phyloP scores from a whole-genome alignment of 2,797 vertebrate species.

The Okamejei kenojei region DNA sequence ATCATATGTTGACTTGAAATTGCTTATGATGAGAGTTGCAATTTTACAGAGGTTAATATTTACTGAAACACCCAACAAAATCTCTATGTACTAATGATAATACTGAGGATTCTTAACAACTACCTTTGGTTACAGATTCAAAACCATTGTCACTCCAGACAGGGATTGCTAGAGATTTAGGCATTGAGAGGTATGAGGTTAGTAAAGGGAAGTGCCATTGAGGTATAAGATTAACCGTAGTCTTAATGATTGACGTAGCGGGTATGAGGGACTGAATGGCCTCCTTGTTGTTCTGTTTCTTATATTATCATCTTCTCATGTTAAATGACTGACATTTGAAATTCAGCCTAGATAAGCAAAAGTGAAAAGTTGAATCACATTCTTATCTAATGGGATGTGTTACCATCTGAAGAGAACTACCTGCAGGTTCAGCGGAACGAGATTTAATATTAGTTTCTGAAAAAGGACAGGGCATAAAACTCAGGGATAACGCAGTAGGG shows the following conservation, averaged over 20 bases:
- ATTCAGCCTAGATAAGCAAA: not conserved
- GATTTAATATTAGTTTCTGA: not conserved
- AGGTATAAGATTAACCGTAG: no score
- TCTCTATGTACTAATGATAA: not conserved
- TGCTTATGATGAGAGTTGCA: not conserved
- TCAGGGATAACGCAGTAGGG: not conserved
- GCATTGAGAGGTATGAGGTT: no score
- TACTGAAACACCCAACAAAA: not conserved
- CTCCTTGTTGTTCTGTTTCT: no score
- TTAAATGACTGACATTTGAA: no score
- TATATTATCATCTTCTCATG: no score
- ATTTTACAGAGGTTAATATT: not conserved
- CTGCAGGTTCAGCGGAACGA: not conserved
- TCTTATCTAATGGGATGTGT: not conserved
- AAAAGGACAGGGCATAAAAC: not conserved
- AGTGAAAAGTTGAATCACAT: not conserved
- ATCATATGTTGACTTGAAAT: no score
- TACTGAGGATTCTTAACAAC: not conserved
- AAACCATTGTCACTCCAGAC: not conserved
- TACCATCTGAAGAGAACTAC: not conserved
- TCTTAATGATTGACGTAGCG: no score
- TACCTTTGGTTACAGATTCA: not conserved
- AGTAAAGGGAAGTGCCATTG: no score
- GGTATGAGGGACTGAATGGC: no score
- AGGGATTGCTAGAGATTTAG: no score